Evolutionary conservation across 2,113 vertebrate genomes (phyloP).

Genomic region (Menidia beryllina): DNA sequence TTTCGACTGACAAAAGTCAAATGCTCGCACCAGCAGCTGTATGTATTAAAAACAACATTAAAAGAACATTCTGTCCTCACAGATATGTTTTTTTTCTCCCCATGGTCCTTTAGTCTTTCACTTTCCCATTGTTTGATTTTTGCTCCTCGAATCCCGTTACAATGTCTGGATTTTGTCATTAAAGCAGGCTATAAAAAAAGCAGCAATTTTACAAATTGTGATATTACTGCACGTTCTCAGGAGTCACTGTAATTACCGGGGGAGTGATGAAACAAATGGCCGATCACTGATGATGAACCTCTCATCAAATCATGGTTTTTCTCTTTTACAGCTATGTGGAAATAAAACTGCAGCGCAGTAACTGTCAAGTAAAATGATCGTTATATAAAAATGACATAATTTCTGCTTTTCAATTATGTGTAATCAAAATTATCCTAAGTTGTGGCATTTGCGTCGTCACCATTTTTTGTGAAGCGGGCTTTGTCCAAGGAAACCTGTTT

Average conservation of each 20-base stretch:
- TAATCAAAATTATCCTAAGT: constrained; percentile 38
- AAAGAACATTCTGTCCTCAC: constrained; percentile 47
- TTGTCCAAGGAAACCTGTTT: constrained; percentile 74
- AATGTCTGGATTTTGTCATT: constrained; percentile 42
- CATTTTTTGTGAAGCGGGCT: constrained; percentile 56
- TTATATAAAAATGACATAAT: constrained; percentile 9
- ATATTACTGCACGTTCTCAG: constrained; percentile 16
- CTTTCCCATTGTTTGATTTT: constrained; percentile 1
- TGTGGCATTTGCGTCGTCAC: constrained; percentile 38
- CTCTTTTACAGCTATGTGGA: not conserved
- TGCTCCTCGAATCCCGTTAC: constrained; percentile 16
- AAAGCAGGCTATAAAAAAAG: constrained; percentile 32
- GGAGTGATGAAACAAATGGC: not conserved
- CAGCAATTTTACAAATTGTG: constrained; percentile 30
- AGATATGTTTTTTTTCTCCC: constrained; percentile 17
- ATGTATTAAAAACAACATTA: constrained; percentile 27
- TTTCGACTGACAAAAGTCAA: constrained; percentile 26
- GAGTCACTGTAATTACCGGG: constrained; percentile 13
- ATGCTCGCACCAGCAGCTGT: constrained; percentile 45
- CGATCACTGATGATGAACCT: constrained; percentile 4
- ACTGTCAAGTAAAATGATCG: not conserved
- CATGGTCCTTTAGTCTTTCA: constrained; percentile 4
- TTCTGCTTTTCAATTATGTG: constrained; percentile 21
- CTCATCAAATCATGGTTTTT: not conserved
- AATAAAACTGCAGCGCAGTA: constrained; percentile 1